A percentile compares a stretch with the other conserved stretches of the same genome.
These are phyloP conservation scores for Planococcus citri DNA, from an alignment of 1,140 invertebrate genomes.

Conservation along the genomic window DNA sequence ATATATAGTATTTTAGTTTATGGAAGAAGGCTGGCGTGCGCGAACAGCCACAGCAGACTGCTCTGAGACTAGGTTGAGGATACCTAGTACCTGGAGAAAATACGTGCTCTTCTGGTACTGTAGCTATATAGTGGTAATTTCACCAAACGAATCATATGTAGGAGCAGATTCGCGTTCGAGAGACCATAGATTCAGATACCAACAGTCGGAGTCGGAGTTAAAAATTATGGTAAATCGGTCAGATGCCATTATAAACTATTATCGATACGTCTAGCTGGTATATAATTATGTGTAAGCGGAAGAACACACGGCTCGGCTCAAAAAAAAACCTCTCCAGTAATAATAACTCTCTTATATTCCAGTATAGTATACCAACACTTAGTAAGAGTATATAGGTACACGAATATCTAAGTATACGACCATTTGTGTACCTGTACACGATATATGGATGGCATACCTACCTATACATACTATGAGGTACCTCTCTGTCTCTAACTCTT, in stretches of 20 bases:
- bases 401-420: not conserved
- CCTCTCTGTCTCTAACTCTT: too few relatives aligned
- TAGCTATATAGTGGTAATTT: too few relatives aligned
- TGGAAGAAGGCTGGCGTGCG: too few relatives aligned
- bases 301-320: not conserved
- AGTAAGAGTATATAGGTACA: too few relatives aligned
- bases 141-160: not conserved
- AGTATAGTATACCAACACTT: too few relatives aligned
- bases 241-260: constrained; percentile 7
- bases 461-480: too few relatives aligned
- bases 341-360: not conserved
- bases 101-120: too few relatives aligned
- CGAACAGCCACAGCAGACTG: too few relatives aligned
- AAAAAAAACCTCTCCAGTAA: not conserved
- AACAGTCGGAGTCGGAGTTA: not conserved
- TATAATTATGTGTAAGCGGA: not conserved
- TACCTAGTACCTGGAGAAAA: not conserved
- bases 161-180: too few relatives aligned
- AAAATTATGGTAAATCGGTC: constrained; percentile 5
- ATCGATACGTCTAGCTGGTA: not conserved
- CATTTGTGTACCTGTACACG: too few relatives aligned
- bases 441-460: too few relatives aligned
- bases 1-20: not conserved
- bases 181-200: too few relatives aligned
- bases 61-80: not conserved